These are phyloP conservation scores for Cantharis lateralis DNA, from an alignment of 2,888 invertebrate species.

Conservation along the genomic window DNA sequence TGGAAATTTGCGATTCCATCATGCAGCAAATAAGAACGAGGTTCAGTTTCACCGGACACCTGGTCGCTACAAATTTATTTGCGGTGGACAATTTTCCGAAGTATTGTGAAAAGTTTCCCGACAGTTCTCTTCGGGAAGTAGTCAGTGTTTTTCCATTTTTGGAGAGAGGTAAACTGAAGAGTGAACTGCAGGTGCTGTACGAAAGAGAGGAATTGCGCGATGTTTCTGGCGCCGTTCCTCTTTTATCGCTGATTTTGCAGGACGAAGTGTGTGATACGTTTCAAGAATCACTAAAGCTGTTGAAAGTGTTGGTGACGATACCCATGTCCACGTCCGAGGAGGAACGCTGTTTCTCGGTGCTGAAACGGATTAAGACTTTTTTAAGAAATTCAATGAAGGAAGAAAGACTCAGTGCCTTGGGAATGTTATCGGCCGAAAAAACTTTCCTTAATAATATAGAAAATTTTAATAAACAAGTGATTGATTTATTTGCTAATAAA, in stretches of 20 bases:
- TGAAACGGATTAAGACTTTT: not conserved
- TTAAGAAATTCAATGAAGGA: not conserved
- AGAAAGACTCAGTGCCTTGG: not conserved
- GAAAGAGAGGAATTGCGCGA: no score
- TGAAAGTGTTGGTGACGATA: not conserved
- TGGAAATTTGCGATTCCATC: no score
- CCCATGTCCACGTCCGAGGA: not conserved
- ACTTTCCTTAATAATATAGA: not conserved
- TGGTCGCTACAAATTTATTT: no score
- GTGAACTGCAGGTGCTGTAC: no score
- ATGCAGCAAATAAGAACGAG: no score
- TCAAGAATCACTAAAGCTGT: not conserved
- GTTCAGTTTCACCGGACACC: no score
- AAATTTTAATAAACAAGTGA: not conserved
- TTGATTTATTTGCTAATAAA: not conserved
- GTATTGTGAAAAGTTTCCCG: no score
- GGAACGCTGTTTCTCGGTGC: not conserved
- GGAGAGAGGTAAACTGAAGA: no score
- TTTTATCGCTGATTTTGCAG: not conserved
- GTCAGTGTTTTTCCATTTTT: no score
- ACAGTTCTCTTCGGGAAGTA: no score
- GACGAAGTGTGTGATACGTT: no score
- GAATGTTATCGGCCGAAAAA: not conserved
- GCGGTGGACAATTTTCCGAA: no score
- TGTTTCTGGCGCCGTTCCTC: not conserved